Evolutionary conservation across 2,888 invertebrate genomes (phyloP), one percentile per base, ranked within the genome.

Genomic region (Tenthredo mesomela): DNA sequence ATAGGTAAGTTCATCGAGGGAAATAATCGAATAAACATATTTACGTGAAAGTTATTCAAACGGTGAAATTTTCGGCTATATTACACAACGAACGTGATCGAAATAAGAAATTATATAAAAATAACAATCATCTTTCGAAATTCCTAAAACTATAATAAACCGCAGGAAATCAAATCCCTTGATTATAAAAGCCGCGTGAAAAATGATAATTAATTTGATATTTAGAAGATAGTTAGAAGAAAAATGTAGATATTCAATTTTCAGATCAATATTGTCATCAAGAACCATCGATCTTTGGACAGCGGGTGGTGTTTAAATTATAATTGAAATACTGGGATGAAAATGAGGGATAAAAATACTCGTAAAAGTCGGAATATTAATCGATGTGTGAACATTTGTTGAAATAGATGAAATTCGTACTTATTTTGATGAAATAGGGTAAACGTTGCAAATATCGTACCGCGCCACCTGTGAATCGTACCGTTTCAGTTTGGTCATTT

Each of bases 261-360:
- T 40, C 33, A 40, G 37, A 40, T 71, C 70, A 71, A 37, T 71
- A 18, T 71, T n/a, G 1, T 21, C 37, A 15, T 71, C n/a, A 71
- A 71, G n/a, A 10, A 71, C 25, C 25, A 61, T 71, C n/a, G n/a
- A n/a, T 71, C 37, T 12, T 71, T 18, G 3, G n/a, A 3, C 70
- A 15, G n/a, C 29, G 2, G 9, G n/a, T 40, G 37, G 70, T 18
- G 33, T n/a, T 71, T 71, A 10, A 29, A 33, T n/a, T 29, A 70
- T 70, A 70, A 37, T 70, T 75, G 6, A 75, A 43, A 47, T 29
- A 37, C 25, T 15, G 29, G 75, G 47, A 15, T 29, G 7, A 50
- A 43, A 75, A 50, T 75, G 21, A 25, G 75, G 75, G 75, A 25
- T 25, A 50, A 12, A 75, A 75, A 75, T 29, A 75, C n/a, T 29